A percentile compares a stretch with the other conserved stretches of the same genome.
These are phyloP conservation scores for Bombus superbus DNA, from an alignment of 1,140 invertebrate genomes.

Conservation along the genomic window DNA sequence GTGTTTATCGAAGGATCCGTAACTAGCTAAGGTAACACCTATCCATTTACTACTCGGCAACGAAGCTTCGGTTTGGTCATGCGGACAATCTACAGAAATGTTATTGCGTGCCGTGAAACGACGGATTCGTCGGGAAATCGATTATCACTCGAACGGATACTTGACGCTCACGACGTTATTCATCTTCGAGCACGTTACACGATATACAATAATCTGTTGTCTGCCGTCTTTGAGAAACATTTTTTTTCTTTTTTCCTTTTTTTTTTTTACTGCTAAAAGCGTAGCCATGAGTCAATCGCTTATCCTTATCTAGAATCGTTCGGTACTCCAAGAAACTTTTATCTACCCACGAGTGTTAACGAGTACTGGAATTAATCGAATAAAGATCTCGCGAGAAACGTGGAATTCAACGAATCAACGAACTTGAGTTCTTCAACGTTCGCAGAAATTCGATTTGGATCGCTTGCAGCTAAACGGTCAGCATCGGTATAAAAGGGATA, in stretches of 20 bases:
- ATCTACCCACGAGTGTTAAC: neutral
- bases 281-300: neutral
- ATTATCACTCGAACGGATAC: neutral
- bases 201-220: neutral
- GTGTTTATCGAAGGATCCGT: slow-evolving; percentile 72
- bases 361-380: neutral
- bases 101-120: slow-evolving; percentile 8
- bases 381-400: neutral
- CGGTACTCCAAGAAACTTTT: neutral
- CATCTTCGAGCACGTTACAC: neutral
- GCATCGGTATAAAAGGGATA: neutral
- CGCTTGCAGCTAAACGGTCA: neutral
- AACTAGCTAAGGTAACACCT: slow-evolving; percentile 73
- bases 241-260: no score
- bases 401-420: neutral
- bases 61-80: slow-evolving; percentile 44
- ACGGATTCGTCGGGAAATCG: neutral
- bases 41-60: slow-evolving; percentile 62
- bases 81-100: slow-evolving; percentile 52
- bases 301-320: neutral
- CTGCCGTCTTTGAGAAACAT: no score
- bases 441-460: slow-evolving; percentile 27
- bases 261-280: neutral
- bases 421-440: neutral
- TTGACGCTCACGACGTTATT: no score